These are phyloP conservation scores for Hymenopus coronatus DNA, from an alignment of 2,888 invertebrate genomes.

Conservation along the genomic window DNA sequence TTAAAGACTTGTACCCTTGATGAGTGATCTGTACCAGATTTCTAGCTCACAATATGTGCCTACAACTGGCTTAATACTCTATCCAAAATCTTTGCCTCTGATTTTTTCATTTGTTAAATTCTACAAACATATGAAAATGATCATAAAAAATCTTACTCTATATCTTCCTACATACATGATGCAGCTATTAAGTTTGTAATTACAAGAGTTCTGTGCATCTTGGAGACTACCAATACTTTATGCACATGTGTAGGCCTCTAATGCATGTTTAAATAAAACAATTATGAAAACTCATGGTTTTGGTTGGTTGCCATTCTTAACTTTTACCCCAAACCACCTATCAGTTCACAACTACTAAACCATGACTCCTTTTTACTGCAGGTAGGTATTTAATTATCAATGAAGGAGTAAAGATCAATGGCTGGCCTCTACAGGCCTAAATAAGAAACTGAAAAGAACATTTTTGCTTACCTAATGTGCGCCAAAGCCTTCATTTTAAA, in stretches of 20 bases:
- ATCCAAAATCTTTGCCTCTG: too few species aligned
- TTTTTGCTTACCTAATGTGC: conserved; percentile 19
- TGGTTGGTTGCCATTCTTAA: not conserved
- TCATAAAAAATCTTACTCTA: too few species aligned
- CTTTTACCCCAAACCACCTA: not conserved
- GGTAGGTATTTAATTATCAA: not conserved
- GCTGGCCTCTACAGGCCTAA: not conserved
- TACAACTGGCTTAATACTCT: too few species aligned
- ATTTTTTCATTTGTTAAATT: too few species aligned
- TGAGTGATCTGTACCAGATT: too few species aligned
- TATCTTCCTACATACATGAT: too few species aligned
- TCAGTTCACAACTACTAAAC: not conserved
- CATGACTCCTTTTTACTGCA: not conserved
- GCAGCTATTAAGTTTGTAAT: too few species aligned
- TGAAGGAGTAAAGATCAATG: not conserved
- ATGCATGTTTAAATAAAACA: not conserved
- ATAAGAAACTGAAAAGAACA: not conserved
- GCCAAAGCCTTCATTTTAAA: conserved; percentile 11
- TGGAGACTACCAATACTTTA: not conserved
- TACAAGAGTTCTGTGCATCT: not conserved
- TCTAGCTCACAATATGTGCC: too few species aligned
- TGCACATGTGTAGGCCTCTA: not conserved
- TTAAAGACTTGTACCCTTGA: too few species aligned
- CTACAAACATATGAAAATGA: too few species aligned
- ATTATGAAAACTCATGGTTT: not conserved